Evolutionary conservation across 2,113 vertebrate species (phyloP).

Genomic region (Falco punctatus): DNA sequence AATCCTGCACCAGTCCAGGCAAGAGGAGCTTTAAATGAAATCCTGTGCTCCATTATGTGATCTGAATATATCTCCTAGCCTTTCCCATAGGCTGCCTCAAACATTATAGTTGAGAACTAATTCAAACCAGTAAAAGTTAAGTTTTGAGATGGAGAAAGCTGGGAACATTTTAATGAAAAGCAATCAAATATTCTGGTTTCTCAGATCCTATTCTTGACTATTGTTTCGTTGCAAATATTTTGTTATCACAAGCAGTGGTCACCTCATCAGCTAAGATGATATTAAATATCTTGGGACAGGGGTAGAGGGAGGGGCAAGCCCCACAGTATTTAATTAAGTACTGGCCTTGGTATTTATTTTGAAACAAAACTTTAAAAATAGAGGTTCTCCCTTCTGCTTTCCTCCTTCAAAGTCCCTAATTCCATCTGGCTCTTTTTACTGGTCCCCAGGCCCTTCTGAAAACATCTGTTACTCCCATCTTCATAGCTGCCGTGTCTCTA

Average conservation of each 20-base stretch:
- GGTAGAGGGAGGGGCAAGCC: fast-evolving
- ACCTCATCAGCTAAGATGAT: background rate
- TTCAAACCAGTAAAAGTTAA: background rate
- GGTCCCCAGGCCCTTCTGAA: slow-evolving; percentile 19
- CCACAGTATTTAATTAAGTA: background rate
- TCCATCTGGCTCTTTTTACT: slow-evolving; percentile 1
- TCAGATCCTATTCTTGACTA: background rate
- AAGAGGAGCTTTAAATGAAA: background rate
- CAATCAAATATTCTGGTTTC: background rate
- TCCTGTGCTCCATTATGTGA: background rate
- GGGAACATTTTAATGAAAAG: background rate
- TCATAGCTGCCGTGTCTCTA: slow-evolving; percentile 17
- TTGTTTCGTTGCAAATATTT: background rate
- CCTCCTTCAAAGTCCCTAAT: background rate
- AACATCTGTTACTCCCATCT: slow-evolving; percentile 37
- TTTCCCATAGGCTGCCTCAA: background rate
- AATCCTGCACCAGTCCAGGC: background rate
- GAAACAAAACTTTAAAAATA: background rate
- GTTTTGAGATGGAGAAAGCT: background rate
- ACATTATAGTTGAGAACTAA: background rate
- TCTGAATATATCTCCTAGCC: background rate
- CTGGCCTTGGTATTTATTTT: background rate
- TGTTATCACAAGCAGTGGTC: background rate
- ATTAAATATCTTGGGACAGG: background rate
- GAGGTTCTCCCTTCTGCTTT: background rate